These are phyloP conservation scores for Diceros bicornis DNA, from an alignment of 2,797 vertebrate species.

Conservation along the genomic window DNA sequence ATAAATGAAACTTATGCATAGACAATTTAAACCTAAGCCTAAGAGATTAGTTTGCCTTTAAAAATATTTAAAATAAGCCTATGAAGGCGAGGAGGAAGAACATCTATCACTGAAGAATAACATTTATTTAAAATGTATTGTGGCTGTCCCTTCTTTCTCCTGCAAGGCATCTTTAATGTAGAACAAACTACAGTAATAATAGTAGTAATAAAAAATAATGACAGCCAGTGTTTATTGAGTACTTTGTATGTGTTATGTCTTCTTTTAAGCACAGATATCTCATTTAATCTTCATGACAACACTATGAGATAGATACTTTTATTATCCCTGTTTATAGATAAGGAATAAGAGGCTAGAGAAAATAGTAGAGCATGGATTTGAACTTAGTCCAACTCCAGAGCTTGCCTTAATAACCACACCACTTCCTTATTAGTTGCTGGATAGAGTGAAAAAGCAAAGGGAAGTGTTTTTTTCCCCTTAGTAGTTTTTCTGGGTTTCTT, in stretches of 20 bases:
- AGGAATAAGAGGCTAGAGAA: not conserved
- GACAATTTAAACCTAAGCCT: not conserved
- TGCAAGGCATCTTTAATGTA: not conserved
- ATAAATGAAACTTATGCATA: not conserved
- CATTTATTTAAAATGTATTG: slow-evolving; percentile 10
- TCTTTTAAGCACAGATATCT: not conserved
- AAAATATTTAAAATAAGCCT: not conserved
- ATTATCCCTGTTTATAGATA: not conserved
- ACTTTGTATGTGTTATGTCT: not conserved
- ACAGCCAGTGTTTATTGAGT: not conserved
- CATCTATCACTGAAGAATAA: not conserved
- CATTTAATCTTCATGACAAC: not conserved
- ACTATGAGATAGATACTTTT: not conserved
- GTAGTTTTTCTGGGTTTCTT: slow-evolving; percentile 23
- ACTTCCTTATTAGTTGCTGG: not conserved
- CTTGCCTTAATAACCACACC: not conserved
- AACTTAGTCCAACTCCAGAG: not conserved
- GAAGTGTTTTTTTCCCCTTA: not conserved
- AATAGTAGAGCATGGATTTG: not conserved
- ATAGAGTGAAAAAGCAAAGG: not conserved
- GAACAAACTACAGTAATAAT: not conserved
- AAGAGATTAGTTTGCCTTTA: not conserved
- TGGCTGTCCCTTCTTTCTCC: not conserved
- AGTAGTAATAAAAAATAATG: not conserved
- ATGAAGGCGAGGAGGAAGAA: not conserved